Evolutionary conservation across 2,797 vertebrate species (phyloP).

Genomic region (Brotula barbata): DNA sequence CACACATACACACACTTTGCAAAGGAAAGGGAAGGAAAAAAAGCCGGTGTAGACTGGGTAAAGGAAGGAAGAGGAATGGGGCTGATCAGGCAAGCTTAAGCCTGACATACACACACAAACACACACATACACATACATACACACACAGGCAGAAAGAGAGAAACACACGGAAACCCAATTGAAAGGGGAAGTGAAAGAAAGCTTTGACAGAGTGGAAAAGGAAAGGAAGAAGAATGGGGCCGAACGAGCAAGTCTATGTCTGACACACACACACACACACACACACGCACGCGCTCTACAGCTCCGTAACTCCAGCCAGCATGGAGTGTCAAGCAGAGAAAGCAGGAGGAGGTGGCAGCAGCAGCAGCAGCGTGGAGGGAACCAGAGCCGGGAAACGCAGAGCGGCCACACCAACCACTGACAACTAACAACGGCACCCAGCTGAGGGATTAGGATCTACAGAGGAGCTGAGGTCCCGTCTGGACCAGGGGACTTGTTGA

Average conservation of each 20-base stretch:
- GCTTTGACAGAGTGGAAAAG: conserved; percentile 20
- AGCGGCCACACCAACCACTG: no score
- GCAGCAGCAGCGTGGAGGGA: conserved; percentile 25
- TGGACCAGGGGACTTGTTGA: no score
- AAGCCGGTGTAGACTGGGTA: conserved; percentile 20
- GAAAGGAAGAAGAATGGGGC: conserved; percentile 47
- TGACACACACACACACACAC: conserved; percentile 2
- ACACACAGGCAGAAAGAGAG: conserved; percentile 4
- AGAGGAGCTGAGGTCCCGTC: no score
- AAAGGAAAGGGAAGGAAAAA: conserved; percentile 25
- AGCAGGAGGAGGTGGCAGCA: conserved; percentile 21
- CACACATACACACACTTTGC: conserved; percentile 20
- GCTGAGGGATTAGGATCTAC: no score
- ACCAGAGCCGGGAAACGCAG: conserved; percentile 22
- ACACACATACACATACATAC: conserved; percentile 5
- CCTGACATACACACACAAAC: conserved; percentile 7
- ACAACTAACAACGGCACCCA: no score
- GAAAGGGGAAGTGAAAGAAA: conserved; percentile 25
- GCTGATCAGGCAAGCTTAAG: conserved; percentile 7
- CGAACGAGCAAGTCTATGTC: conserved; percentile 33
- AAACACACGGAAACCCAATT: conserved; percentile 2
- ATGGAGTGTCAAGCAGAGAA: conserved; percentile 19
- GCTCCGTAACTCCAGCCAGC: conserved; percentile 12
- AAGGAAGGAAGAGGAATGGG: conserved; percentile 46
- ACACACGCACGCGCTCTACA: background rate